Base-by-base conservation (phyloP, 2,888 invertebrate species). In the Caenorhabditis doughertyi region DNA sequence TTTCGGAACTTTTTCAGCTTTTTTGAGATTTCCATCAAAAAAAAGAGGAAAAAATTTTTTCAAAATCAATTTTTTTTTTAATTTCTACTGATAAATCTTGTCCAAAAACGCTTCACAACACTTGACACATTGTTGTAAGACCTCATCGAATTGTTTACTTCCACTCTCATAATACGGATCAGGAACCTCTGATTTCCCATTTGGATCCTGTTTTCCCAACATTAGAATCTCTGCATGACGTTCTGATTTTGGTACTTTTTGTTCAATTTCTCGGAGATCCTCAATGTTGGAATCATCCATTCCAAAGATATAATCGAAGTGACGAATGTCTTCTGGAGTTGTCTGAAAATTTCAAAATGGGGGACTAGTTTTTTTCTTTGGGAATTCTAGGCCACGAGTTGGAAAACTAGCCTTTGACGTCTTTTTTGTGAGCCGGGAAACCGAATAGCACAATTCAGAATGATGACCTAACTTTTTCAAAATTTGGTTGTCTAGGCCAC, bases 261-360 rank as follows among this genome's bases (percentile, higher is more conserved):
- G 55, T 81, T 25, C 87, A 25, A 92, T 70, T n/a, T 88, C 89
- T 16, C 89, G 81, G 62, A 93, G 79, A 76, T 92, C 92, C 35
- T 92, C 92, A 85, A 64, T 96, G 92, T 97, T 98, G 16, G 94
- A 94, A 73, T 96, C 94, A 92, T 98, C 98, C 97, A 97, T 97
- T 8, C 97, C 97, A 93, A 98, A 96, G 88, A 98, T 97, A 92
- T 94, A 96, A 92, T 97, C 95, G 92, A 95, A 98, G 13, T 94
- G 93, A 11, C 93, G 92, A 89, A 96, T 97, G 92, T 98, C 97
- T 21, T 94, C 93, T 49, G 93, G 90, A 8, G 93, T 94, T 58
- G 97, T 94, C 96, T 97, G 92, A 27, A 77, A 62, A 35, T 11
- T 39, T n/a, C n/a, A n/a, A n/a, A n/a, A n/a, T n/a, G 23, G 18